Base-by-base conservation (phyloP, 2,888 invertebrate species). In the Acronicta aceris region DNA sequence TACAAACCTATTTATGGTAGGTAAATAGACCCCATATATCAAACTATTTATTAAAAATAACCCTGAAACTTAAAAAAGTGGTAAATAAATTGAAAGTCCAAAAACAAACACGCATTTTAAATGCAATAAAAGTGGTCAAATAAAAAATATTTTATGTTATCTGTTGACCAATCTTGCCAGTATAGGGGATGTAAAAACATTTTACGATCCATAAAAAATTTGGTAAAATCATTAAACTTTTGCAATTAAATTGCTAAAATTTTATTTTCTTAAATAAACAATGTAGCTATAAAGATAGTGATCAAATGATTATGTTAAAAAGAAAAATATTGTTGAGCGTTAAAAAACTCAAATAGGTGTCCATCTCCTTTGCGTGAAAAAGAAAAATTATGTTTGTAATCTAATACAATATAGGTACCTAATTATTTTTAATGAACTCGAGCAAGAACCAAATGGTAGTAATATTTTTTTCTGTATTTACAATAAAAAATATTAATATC, bases 141-240 rank as follows among this genome's bases (percentile, higher is more conserved):
- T 78, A 79, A 83, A 83, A 70, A 71, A 71, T 62, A 69, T 73
- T 74, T 76, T 76, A 77, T 66, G 74, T 75, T 81, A 81, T 78
- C 77, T 76, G 51, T 17, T 71, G 69, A 69, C 72, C 77, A 78
- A 74, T 77, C 68, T 68, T 69, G 60, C 63, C 65, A 61, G 57
- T 60, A 62, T 56, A 59, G 66, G 57, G 60, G 60, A 71, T 69
- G 64, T 71, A 66, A 74, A 81, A 79, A 62, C 59, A 63, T 68
- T 81, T 83, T 78, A 82, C 76, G 73, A 62, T 49, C 76, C 65
- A 81, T 81, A 83, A 84, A 81, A 74, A 62, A 65, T 78, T 78
- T 77, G 74, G 71, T 74, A 78, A 78, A 78, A 74, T 67, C 76
- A 66, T 74, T 77, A 77, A 81, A 78, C 51, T 72, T 75, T 62